Evolutionary conservation across 92 coral and sea anemone species (phyloP).

Genomic region (Porites rus): DNA sequence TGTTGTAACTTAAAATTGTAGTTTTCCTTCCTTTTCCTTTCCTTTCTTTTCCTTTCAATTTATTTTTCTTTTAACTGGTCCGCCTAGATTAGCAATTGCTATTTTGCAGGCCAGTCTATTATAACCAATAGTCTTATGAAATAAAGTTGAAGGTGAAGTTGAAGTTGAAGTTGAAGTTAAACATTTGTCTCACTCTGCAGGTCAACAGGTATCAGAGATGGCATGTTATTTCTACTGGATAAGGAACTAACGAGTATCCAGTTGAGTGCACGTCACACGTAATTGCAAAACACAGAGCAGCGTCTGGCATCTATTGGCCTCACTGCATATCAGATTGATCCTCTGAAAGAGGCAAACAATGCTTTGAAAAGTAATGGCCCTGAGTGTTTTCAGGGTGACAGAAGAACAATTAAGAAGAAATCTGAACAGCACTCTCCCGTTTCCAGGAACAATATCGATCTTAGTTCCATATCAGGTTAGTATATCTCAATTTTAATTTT

Average conservation of each 20-base stretch:
- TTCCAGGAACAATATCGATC: not conserved
- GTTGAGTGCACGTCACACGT: constrained; percentile 55
- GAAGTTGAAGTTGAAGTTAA: not conserved
- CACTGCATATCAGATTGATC: constrained; percentile 41
- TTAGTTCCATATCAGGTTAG: too few relatives aligned
- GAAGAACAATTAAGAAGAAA: constrained; percentile 37
- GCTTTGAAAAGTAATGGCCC: constrained; percentile 46
- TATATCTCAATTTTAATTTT: too few relatives aligned
- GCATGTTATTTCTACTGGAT: constrained; percentile 42
- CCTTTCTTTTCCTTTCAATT: too few relatives aligned
- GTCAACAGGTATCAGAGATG: constrained; percentile 57
- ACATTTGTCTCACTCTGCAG: not conserved
- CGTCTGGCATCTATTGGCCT: constrained; percentile 52
- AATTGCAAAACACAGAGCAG: constrained; percentile 61
- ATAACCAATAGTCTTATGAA: too few relatives aligned
- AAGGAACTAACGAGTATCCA: constrained; percentile 46
- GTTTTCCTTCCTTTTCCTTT: too few relatives aligned
- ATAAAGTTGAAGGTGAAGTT: too few relatives aligned
- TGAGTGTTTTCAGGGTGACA: constrained; percentile 43
- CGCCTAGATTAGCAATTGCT: too few relatives aligned
- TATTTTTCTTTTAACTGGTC: too few relatives aligned
- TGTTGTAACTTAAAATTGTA: too few relatives aligned
- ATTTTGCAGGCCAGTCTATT: too few relatives aligned
- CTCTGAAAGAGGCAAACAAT: constrained; percentile 33
- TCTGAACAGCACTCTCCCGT: constrained; percentile 40